Base-by-base conservation (phyloP, 2,888 invertebrate genomes). In the Eupeodes luniger region DNA sequence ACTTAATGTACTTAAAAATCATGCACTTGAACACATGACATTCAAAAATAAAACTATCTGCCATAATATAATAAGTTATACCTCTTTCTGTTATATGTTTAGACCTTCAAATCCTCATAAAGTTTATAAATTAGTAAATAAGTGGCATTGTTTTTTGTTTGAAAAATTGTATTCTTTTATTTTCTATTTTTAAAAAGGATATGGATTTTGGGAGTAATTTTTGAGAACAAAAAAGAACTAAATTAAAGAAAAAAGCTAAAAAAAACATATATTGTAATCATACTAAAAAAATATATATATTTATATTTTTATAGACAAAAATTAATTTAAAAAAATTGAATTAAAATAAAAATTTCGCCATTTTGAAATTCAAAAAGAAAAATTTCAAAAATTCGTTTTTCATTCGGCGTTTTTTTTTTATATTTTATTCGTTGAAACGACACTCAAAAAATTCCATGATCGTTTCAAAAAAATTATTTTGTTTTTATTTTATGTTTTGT, bases 381-480 rank as follows among this genome's bases (percentile, higher is more conserved):
- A 74, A 66, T 69, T 11, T 85, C 76, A 81, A 85, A 81, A 84
- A 88, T 61, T 66, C 44, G 49, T 84, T 67, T 67, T 74, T 81
- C 61, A 67, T 67, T 81, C 88, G 88, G 85, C 82, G 81, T 70
- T 81, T 85, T 69, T 27, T 40, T 70, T 81, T 85, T 69, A 27
- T 40, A 40, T 40, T 40, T 44, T 84, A 92, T 92, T 93, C 92
- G 92, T 5, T 92, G 93, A 93, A 94, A 94, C 94, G 94, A 94
- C 94, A 93, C 93, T 94, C 93, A 94, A 94, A 94, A 94, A 94
- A 91, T 89, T 90, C 90, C 90, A 90, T 92, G 91, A 92, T 92
- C 92, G 92, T 92, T 91, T 81, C 83, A 81, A 78, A 77, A 81
- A 75, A 70, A 40, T 40, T 40, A 1, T 3, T 40, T 40, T 40